Evolutionary conservation across 2,113 vertebrate species (phyloP).

Genomic region (Penelope pileata): DNA sequence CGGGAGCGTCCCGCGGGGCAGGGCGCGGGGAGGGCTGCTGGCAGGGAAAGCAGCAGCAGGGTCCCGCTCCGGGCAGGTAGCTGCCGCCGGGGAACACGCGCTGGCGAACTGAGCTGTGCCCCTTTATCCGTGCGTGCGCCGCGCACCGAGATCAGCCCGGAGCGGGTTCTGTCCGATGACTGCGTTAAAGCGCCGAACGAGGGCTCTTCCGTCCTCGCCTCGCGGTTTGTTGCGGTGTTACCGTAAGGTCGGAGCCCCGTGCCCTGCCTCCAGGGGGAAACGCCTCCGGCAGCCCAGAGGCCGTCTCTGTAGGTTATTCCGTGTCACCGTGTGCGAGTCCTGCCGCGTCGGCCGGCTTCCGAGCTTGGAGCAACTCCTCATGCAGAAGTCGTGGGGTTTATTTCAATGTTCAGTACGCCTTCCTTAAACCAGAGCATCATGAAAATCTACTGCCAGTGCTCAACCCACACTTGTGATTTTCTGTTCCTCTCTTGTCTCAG

Average conservation of each 20-base stretch:
- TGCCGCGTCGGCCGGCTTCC: neutral
- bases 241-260: neutral
- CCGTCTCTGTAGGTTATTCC: neutral
- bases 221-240: too few species aligned
- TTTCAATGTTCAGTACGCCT: neutral
- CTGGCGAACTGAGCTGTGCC: too few species aligned
- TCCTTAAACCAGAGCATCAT: neutral
- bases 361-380: neutral
- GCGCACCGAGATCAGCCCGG: neutral
- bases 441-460: neutral
- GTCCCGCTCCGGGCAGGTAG: too few species aligned
- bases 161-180: neutral
- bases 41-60: too few species aligned
- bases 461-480: fast-evolving
- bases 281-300: neutral
- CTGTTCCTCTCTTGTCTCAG: fast-evolving
- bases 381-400: neutral
- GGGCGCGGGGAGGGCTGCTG: too few species aligned
- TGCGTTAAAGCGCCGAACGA: neutral
- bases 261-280: neutral
- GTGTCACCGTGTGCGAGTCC: neutral
- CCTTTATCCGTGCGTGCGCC: too few species aligned
- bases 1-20: neutral
- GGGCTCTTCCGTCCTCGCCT: fast-evolving
- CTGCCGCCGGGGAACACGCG: too few species aligned